Conservation (phyloP, 2,113 vertebrate species). For the Gobius niger region DNA sequence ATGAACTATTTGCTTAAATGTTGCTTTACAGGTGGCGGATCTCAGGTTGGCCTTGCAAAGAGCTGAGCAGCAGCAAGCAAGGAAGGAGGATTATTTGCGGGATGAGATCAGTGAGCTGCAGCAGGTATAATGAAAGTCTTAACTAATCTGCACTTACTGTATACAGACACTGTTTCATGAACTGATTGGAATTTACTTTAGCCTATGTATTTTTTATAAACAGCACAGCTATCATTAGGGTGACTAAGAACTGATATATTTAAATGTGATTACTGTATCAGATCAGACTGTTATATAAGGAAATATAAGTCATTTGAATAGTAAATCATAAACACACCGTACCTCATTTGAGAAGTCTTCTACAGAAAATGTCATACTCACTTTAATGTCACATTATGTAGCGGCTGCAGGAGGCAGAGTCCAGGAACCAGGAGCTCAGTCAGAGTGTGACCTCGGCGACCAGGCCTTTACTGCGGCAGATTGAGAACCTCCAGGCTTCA, state of each 20-base stretch:
- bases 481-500: conserved; percentile 93
- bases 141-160: not conserved
- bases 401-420: conserved; percentile 94
- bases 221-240: no score
- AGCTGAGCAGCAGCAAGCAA: conserved; percentile 90
- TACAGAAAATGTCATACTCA: not conserved
- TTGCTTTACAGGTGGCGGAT: conserved; percentile 84
- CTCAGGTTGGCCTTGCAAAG: conserved; percentile 89
- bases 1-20: not conserved
- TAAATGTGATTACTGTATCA: no score
- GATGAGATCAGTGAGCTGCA: conserved; percentile 94
- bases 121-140: conserved; percentile 77
- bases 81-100: conserved; percentile 95
- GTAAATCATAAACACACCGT: no score
- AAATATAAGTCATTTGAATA: no score
- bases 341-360: no score
- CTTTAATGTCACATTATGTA: conserved; percentile 50
- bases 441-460: conserved; percentile 93
- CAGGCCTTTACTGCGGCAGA: conserved; percentile 91
- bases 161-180: no score
- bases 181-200: no score
- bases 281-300: no score
- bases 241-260: no score
- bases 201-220: no score
- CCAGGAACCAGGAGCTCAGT: conserved; percentile 93